Percentiles rank a stretch among this genome's conserved stretches.
Conservation (phyloP, 2,888 invertebrate species). For the Coleophora flavipennella region DNA sequence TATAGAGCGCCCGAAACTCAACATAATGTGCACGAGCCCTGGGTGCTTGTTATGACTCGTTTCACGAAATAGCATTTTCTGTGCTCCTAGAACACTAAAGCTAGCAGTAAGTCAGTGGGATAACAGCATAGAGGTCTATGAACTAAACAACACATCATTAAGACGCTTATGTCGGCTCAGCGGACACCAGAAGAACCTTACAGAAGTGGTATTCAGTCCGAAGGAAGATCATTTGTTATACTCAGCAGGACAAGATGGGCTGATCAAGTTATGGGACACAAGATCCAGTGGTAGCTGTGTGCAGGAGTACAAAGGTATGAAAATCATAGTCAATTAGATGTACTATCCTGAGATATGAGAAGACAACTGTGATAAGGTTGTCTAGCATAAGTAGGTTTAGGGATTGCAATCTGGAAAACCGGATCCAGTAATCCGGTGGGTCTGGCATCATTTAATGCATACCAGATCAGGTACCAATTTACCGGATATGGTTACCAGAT, state of each 20-base stretch:
- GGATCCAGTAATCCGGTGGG: too few relatives aligned
- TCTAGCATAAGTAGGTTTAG: too few relatives aligned
- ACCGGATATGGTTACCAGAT: too few relatives aligned
- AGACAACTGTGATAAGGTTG: too few relatives aligned
- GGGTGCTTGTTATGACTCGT: too few relatives aligned
- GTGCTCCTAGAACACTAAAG: conserved; percentile 39
- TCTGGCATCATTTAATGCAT: too few relatives aligned
- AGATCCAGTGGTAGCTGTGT: conserved; percentile 58
- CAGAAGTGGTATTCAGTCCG: conserved; percentile 73
- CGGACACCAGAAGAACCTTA: conserved; percentile 57
- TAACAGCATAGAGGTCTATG: conserved; percentile 52
- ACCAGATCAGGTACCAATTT: too few relatives aligned
- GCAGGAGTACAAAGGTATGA: conserved; percentile 46
- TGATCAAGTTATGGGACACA: conserved; percentile 76
- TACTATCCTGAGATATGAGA: too few relatives aligned
- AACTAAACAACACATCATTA: conserved; percentile 39
- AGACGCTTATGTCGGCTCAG: conserved; percentile 47
- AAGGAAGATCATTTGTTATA: conserved; percentile 73
- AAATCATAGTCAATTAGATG: not conserved
- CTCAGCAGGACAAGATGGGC: conserved; percentile 70
- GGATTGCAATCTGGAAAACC: too few relatives aligned
- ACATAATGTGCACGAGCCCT: too few relatives aligned
- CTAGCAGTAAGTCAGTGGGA: conserved; percentile 44
- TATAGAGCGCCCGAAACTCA: too few relatives aligned
- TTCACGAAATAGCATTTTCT: too few relatives aligned